Evolutionary conservation across 2,888 invertebrate genomes (phyloP), one percentile per base, ranked within the genome.

Genomic region (Pseudanteris insignis): DNA sequence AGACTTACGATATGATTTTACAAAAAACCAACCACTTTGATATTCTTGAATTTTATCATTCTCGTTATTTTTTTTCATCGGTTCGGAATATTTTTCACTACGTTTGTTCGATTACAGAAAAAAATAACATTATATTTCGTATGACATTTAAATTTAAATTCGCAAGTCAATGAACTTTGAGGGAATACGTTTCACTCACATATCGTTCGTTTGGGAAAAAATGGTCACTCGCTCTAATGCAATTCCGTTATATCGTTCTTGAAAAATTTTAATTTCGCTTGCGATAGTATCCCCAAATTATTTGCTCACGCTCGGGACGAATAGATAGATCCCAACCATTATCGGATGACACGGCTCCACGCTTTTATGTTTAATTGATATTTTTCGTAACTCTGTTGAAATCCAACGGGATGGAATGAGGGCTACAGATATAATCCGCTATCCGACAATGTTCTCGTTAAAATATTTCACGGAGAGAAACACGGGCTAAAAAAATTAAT

Each of bases 331-430:
- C 59, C 69, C 68, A 68, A 67, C 77, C 76, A 79, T 78, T 79
- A 79, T 76, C 77, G 78, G 78, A 79, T 78, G 79, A 79, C 79
- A 79, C 73, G 76, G 70, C 63, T 72, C 71, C 70, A 67, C 67
- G 77, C 78, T 79, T 79, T 79, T 75, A 73, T 79, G 77, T 79
- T 79, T 78, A 79, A 79, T 79, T 79, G 79, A 79, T 79, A 79
- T 79, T 79, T 79, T 79, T 78, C 74, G 79, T 79, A 77, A 76
- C 75, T 74, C 75, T 70, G 64, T 65, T 67, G 69, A 74, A 76
- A 76, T 77, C 74, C 75, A 67, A 67, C 66, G 69, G 21, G 29
- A 55, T 24, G 61, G 55, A 55, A 61, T 66, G 67, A 47, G 36
- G 6, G 46, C 43, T 61, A 75, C 74, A 76, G 71, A 75, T 74